phyloP scores from a whole-genome alignment of 2,113 vertebrate genomes.

The Stegostoma tigrinum region DNA sequence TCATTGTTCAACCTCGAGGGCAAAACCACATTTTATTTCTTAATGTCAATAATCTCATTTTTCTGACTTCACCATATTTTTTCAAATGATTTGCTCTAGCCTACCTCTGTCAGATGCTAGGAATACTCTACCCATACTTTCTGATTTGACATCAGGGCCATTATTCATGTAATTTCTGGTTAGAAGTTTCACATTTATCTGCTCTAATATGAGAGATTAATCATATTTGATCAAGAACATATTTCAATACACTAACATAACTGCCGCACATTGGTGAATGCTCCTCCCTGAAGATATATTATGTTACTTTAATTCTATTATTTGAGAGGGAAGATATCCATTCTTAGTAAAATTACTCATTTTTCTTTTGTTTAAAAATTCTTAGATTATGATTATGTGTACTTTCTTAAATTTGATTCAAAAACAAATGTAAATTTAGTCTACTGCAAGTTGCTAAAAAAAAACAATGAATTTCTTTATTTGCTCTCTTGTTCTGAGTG shows the following conservation, averaged over 20 bases:
- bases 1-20: too few relatives aligned
- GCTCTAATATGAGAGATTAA: neutral
- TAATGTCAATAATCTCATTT: too few relatives aligned
- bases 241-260: neutral
- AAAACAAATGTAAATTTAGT: neutral
- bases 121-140: neutral
- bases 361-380: neutral
- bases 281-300: neutral
- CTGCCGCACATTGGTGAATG: neutral
- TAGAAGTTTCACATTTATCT: too few relatives aligned
- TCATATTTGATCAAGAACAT: neutral
- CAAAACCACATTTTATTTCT: too few relatives aligned
- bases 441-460: neutral
- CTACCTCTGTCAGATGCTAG: too few relatives aligned
- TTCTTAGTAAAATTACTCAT: neutral
- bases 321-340: neutral
- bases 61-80: too few relatives aligned
- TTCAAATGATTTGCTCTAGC: too few relatives aligned
- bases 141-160: neutral
- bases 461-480: neutral
- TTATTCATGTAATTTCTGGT: too few relatives aligned
- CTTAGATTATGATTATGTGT: neutral
- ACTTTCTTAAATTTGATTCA: neutral
- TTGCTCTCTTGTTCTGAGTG: neutral
- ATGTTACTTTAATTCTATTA: neutral